Percentiles rank a stretch among this genome's conserved stretches.
phyloP scores from a whole-genome alignment of 2,113 vertebrate species.

The Mionectes macconnelli region DNA sequence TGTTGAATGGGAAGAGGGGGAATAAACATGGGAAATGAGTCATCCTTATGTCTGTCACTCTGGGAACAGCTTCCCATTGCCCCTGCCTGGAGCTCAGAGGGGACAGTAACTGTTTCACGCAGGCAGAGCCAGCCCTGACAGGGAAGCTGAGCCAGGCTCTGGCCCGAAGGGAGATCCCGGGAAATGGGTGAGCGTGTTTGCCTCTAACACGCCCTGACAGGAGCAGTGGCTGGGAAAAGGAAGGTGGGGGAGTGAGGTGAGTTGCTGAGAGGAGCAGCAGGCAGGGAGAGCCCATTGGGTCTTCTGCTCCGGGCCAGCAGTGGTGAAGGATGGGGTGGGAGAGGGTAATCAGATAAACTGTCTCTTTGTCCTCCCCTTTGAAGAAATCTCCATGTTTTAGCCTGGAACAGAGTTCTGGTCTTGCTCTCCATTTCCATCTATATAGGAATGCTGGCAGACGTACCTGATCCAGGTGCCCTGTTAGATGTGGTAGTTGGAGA shows the following conservation, averaged over 20 bases:
- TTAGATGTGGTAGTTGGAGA: neutral
- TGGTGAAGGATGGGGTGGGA: neutral
- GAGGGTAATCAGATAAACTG: neutral
- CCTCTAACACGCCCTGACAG: neutral
- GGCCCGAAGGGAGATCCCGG: neutral
- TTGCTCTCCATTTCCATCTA: fast-evolving
- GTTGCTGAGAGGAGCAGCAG: neutral
- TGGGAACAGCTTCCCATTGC: neutral
- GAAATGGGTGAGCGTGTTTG: neutral
- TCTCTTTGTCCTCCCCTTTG: neutral
- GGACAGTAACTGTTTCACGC: neutral
- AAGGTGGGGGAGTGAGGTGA: neutral
- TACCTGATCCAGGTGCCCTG: fast-evolving
- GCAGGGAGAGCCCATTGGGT: neutral
- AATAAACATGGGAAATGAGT: conserved; percentile 52
- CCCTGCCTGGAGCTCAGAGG: conserved; percentile 16
- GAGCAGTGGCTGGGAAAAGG: neutral
- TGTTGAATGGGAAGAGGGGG: conserved; percentile 47
- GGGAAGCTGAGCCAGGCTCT: neutral
- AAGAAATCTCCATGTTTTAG: neutral
- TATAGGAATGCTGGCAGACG: neutral
- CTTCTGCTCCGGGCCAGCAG: neutral
- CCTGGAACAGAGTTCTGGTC: neutral
- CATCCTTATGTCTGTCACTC: conserved; percentile 18
- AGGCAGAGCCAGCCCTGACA: neutral